Base-by-base conservation (phyloP, 2,888 invertebrate genomes). In the Muschampia plurimacula region DNA sequence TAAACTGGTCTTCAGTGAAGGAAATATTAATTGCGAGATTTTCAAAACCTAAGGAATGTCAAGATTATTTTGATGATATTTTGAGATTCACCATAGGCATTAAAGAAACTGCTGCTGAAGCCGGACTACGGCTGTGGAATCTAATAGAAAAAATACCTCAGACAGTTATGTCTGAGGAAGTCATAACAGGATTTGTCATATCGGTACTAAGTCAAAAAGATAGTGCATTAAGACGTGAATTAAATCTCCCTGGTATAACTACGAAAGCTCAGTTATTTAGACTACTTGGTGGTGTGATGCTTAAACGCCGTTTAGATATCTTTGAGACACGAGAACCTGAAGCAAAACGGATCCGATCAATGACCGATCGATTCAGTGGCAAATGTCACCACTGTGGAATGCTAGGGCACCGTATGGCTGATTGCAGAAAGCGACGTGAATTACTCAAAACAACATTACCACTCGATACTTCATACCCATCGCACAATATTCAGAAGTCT, bases 181-280 rank as follows among this genome's bases (percentile, higher is more conserved):
- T 55, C 7, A n/a, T 55, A n/a, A 55, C 55, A 7, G 55, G 55
- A 55, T 46, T 15, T n/a, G 55, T 55, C 7, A 55, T 55, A n/a
- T 55, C 55, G 2, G n/a, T 55, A 55, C 55, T 55, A n/a, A n/a
- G 55, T 55, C 55, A 55, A 55, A 55, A 55, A n/a, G 55, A 55
- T 15, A n/a, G 55, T 9, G 2, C 74, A n/a, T 74, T 80, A 49
- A 72, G 78, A 0, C 71, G 77, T 7, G 79, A 80, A 32, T 67
- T 80, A 44, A 70, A 74, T 55, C 67, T 76, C 0, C 74, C 78
- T 15, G 69, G 15, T 57, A 62, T 77, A 5, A 72, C 70, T 0
- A 78, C 74, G 12, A 69, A 69, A 15, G 57, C 76, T 36, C 79
- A 78, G 74, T 82, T 64, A 32, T 83, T 76, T 46, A 62, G 80